phyloP scores from a whole-genome alignment of 92 coral and sea anemone genomes.

The Palythoa grandis region DNA sequence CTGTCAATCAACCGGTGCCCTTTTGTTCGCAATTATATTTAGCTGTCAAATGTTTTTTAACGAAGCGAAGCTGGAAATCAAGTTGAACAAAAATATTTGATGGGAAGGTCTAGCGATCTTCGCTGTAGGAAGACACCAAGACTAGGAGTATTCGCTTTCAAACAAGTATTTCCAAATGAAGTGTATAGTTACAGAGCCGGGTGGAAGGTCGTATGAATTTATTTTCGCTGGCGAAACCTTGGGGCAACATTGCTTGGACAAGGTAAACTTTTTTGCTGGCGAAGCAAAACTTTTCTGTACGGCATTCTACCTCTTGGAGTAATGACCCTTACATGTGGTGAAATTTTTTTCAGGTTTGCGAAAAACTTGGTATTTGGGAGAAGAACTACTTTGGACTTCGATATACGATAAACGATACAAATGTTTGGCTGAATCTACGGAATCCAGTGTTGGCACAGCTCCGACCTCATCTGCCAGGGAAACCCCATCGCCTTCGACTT shows the following conservation, averaged over 20 bases:
- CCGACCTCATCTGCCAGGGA: slow-evolving; percentile 95
- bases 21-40: slow-evolving; percentile 39
- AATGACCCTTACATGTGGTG: background rate
- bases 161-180: slow-evolving; percentile 65
- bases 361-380: slow-evolving; percentile 85
- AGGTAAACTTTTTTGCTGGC: slow-evolving; percentile 65
- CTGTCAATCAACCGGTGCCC: slow-evolving; percentile 64
- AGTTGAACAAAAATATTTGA: slow-evolving; percentile 40
- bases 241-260: slow-evolving; percentile 95
- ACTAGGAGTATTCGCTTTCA: slow-evolving; percentile 11
- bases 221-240: slow-evolving; percentile 88
- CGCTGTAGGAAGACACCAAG: slow-evolving; percentile 22
- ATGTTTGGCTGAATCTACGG: slow-evolving; percentile 92
- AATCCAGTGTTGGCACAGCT: slow-evolving; percentile 96
- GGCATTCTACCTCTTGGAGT: background rate
- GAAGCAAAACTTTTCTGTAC: background rate
- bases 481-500: slow-evolving; percentile 97
- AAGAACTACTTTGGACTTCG: slow-evolving; percentile 96
- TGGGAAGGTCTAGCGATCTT: slow-evolving; percentile 24
- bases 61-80: slow-evolving; percentile 39
- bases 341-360: slow-evolving; percentile 75
- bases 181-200: slow-evolving; percentile 86
- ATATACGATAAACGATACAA: slow-evolving; percentile 79
- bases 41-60: slow-evolving; percentile 33
- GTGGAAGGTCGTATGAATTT: slow-evolving; percentile 89